phyloP scores from a whole-genome alignment of 2,113 vertebrate species.

The Thunnus maccoyii region DNA sequence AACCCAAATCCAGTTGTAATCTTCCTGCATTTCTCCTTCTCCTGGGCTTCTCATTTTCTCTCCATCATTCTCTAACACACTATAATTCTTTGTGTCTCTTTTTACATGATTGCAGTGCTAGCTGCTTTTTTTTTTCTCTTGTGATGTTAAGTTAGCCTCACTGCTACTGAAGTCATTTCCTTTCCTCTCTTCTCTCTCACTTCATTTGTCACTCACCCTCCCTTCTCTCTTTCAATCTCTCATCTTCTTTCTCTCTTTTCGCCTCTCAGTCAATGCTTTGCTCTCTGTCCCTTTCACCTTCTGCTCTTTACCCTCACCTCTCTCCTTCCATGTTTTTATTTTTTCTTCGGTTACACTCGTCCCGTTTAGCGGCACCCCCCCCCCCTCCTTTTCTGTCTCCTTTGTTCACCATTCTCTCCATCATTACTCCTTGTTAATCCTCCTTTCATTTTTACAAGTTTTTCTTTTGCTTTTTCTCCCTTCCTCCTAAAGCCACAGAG shows the following conservation, averaged over 20 bases:
- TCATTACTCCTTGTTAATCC: slow-evolving; percentile 32
- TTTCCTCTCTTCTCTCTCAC: slow-evolving; percentile 48
- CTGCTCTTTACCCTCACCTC: slow-evolving; percentile 45
- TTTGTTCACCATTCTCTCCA: slow-evolving; percentile 49
- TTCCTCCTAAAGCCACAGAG: slow-evolving; percentile 36
- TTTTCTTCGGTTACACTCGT: slow-evolving; percentile 43
- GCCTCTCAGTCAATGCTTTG: neutral
- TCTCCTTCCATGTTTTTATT: slow-evolving; percentile 40
- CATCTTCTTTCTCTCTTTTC: slow-evolving; percentile 14
- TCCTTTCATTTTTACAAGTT: slow-evolving; percentile 57
- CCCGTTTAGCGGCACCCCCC: slow-evolving; percentile 27
- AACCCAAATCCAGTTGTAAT: neutral
- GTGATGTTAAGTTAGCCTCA: slow-evolving; percentile 33
- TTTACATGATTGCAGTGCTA: slow-evolving; percentile 5
- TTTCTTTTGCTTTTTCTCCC: slow-evolving; percentile 14
- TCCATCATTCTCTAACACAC: slow-evolving; percentile 10
- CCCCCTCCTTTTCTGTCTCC: slow-evolving; percentile 12
- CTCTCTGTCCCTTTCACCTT: slow-evolving; percentile 39
- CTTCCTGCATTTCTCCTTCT: neutral
- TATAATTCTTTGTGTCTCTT: slow-evolving; percentile 34
- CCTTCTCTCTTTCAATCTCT: slow-evolving; percentile 27
- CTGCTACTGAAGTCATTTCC: slow-evolving; percentile 58
- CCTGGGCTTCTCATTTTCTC: neutral
- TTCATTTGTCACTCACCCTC: slow-evolving; percentile 60
- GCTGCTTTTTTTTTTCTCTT: slow-evolving; percentile 17